Base-by-base conservation (phyloP, 2,113 vertebrate genomes). In the Athene noctua region DNA sequence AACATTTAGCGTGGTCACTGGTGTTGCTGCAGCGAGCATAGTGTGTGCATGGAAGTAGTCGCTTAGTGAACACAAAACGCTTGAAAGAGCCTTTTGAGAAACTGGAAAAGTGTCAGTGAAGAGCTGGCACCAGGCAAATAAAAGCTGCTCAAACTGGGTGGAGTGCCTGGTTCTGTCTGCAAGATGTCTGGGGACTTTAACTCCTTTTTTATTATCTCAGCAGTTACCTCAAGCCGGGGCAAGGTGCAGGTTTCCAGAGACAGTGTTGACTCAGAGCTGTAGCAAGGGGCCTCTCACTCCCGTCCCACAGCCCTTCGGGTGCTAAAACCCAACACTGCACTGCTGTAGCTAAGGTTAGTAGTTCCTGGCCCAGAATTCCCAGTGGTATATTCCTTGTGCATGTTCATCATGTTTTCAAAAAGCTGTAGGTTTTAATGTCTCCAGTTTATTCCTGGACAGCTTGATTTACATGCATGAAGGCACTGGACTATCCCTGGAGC, bases 81-180 rank as follows among this genome's bases (percentile, higher is more conserved):
- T 70, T 78, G 17, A 59, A 92, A 83, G 67, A 79, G 22, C 21
- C 40, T 47, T 86, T 83, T 90, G 66, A 90, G 67, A 73, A 49
- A 22, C 36, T 38, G 52, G 66, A 29, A 55, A 62, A 93, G n/a
- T 61, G 20, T 73, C 79, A 30, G 1, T 15, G 51, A 71, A 71
- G 55, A 74, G 34, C 46, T 84, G 77, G 75, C 63, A 34, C 26
- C 30, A 36, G n/a, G 30, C 0, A 0, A 90, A 81, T 23, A 36
- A 47, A 88, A 88, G 36, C 57, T 36, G 9, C 34, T 34, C 70
- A 42, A 6, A 63, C 7, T 0, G 0, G 23, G 63, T 55, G 34
- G 46, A 92, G 75, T 54, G 34, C 47, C 54, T n/a, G 6, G 8
- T 84, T 81, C 26, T 30, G 19, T 70, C 59, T 15, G 3, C 4